phyloP scores from a whole-genome alignment of 2,113 vertebrate genomes.

The Alligator mississippiensis region DNA sequence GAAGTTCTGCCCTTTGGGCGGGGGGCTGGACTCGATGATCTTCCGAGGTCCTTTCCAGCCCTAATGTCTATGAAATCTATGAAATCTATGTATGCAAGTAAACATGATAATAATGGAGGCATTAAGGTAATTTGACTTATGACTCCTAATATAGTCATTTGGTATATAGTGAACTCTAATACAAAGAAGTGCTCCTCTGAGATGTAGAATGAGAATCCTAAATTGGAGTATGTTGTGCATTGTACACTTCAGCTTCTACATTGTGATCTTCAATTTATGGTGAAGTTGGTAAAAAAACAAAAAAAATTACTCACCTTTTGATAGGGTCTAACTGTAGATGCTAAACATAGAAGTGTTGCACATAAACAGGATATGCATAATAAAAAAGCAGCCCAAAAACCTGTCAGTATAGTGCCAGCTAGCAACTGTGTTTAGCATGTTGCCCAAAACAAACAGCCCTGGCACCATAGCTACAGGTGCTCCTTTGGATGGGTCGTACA shows the following conservation, averaged over 20 bases:
- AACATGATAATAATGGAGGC: neutral
- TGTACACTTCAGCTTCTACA: neutral
- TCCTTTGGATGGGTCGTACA: neutral
- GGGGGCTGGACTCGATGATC: no score
- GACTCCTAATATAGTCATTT: neutral
- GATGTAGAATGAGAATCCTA: neutral
- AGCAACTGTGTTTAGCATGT: neutral
- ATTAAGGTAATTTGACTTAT: neutral
- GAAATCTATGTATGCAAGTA: no score
- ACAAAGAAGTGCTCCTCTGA: neutral
- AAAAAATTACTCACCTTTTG: conserved; percentile 4
- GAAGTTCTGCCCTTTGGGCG: no score
- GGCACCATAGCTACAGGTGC: neutral
- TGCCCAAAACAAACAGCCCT: neutral
- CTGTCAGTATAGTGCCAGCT: neutral
- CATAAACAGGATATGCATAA: neutral
- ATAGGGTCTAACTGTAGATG: neutral
- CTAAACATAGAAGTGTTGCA: neutral
- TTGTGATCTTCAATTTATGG: neutral
- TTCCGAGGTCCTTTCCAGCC: no score
- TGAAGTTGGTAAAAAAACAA: neutral
- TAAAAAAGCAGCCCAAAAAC: conserved; percentile 3
- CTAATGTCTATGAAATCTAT: no score
- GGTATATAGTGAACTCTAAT: neutral
- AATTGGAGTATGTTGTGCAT: neutral